Conservation (phyloP, 2,797 vertebrate species). For the Aulostomus chinensis region DNA sequence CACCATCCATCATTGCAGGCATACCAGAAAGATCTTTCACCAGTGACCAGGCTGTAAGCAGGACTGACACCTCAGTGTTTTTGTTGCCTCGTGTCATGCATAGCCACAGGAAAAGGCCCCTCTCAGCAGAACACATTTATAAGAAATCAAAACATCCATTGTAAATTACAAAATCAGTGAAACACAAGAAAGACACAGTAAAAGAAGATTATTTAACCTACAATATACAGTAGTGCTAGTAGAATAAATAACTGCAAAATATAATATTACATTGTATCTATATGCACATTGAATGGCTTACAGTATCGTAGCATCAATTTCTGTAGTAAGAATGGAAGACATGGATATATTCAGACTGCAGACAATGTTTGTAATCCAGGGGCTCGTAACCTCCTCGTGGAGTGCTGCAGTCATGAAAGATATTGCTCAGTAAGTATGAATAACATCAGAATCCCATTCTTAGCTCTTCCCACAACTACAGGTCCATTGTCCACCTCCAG, state of each 20-base stretch:
- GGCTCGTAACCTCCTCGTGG: conserved; percentile 42
- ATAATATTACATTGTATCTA: conserved; percentile 29
- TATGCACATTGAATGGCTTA: conserved; percentile 57
- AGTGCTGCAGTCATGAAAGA: conserved; percentile 70
- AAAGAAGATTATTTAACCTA: conserved; percentile 17
- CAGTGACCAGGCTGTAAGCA: conserved; percentile 85
- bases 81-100: conserved; percentile 19
- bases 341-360: conserved; percentile 59
- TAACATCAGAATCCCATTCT: conserved; percentile 47
- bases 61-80: conserved; percentile 62
- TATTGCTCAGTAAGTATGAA: conserved; percentile 75
- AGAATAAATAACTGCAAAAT: conserved; percentile 35
- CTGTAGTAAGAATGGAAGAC: conserved; percentile 79
- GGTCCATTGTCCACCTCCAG: conserved; percentile 62
- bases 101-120: conserved; percentile 32
- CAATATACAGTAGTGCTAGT: conserved; percentile 10
- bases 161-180: conserved; percentile 12
- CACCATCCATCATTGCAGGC: conserved; percentile 89
- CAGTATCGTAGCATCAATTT: conserved; percentile 34
- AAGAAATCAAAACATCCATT: conserved; percentile 10
- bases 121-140: conserved; percentile 17
- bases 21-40: conserved; percentile 85
- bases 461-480: conserved; percentile 33
- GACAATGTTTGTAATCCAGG: conserved; percentile 40
- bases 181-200: conserved; percentile 14